Base-by-base conservation (phyloP, 2,888 invertebrate species). In the Oscheius sp. region DNA sequence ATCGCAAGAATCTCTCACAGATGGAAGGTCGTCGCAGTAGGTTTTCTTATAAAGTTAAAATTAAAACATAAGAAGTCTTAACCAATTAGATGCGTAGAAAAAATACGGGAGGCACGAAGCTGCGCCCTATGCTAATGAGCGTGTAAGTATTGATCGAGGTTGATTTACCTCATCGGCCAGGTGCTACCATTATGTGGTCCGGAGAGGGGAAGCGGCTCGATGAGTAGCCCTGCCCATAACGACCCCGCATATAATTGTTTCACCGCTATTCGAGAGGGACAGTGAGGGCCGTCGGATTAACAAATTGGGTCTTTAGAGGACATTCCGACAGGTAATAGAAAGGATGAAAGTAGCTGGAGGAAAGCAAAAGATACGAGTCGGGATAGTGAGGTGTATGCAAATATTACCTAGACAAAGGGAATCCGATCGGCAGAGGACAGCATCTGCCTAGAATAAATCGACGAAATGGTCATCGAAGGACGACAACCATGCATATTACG, bases 361-460 rank as follows among this genome's bases (percentile, higher is more conserved):
- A 25, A 27, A 35, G 35, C 23, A 25, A 3, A 18, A 13, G 27
- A 58, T 25, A 18, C 49, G 64, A 66, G 49, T 29, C 21, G 49
- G 49, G 66, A 66, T 66, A 66, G 66, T 52, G 66, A 66, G 66
- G 52, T 52, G 66, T 66, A 66, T 66, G 66, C 66, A 66, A 66
- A 66, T 66, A 66, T 7, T 25, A 27, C 52, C 18, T 49, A 52
- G 52, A 66, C 66, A 66, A 66, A 66, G 66, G 21, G 35, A 29
- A 49, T 49, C 49, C 29, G 46, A 66, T 49, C 66, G 52, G 66
- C 66, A 66, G 61, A 35, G 61, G 41, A 43, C 61, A 61, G 43
- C 61, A 61, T 61, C 61, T 61, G 43, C 61, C 61, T 25, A 58
- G 29, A 58, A 58, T 16, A 27, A 58, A 27, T 58, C 58, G 58